Conservation (phyloP, 1,140 invertebrate species). For the Drosophila nikananu region DNA sequence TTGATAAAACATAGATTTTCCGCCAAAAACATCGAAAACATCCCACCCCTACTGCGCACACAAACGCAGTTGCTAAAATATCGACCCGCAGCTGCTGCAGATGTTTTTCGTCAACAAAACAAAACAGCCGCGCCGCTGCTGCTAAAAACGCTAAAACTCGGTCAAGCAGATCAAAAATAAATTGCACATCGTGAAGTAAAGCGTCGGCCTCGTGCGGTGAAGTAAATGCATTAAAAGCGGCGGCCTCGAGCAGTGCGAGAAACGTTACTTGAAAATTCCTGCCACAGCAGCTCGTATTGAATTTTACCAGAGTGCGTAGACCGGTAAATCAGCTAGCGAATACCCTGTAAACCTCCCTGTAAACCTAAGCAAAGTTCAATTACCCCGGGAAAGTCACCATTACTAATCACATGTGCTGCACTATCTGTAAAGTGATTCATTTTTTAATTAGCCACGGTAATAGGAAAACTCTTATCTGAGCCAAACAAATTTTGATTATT, state of each 20-base stretch:
- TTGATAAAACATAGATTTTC: no score
- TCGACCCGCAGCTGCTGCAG: slow-evolving; percentile 3
- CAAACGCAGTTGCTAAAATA: not conserved
- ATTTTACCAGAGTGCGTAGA: slow-evolving; percentile 36
- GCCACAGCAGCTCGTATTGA: slow-evolving; percentile 20
- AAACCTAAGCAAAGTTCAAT: not conserved
- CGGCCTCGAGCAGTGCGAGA: slow-evolving; percentile 7
- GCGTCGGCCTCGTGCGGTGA: slow-evolving; percentile 7
- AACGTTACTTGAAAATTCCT: not conserved
- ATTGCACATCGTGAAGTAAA: slow-evolving; percentile 19
- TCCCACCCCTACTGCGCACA: no score
- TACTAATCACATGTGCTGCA: not conserved
- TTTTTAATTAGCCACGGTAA: slow-evolving; percentile 11
- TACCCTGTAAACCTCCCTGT: slow-evolving; percentile 20
- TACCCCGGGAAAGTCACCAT: slow-evolving; percentile 1
- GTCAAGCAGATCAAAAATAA: slow-evolving; percentile 31
- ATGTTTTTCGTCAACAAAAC: slow-evolving; percentile 41
- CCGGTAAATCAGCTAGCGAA: slow-evolving; percentile 6
- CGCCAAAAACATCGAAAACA: no score
- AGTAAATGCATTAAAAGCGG: slow-evolving; percentile 29
- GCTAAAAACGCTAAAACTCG: slow-evolving; percentile 28
- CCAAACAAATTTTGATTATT: slow-evolving; percentile 4
- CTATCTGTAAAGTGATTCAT: slow-evolving; percentile 26
- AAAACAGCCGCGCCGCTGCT: slow-evolving; percentile 22
- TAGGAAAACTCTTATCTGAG: slow-evolving; percentile 11